Evolutionary conservation across 2,797 vertebrate species (phyloP).

Genomic region (Sebastes kiyomatsui): DNA sequence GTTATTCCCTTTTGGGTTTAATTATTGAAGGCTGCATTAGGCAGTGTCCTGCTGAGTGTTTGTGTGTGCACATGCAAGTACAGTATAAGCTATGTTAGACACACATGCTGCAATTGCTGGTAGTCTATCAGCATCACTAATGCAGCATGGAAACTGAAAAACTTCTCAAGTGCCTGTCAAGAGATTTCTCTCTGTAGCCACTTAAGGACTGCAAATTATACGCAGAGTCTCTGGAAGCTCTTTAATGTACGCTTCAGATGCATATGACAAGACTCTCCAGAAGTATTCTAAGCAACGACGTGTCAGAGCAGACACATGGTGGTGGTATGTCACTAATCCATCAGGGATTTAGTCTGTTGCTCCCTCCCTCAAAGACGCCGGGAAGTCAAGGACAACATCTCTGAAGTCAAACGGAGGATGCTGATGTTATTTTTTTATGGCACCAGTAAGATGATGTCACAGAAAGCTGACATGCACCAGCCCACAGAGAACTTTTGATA

Average conservation of each 20-base stretch:
- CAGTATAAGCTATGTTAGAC: neutral
- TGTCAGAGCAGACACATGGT: constrained; percentile 13
- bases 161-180: constrained; percentile 15
- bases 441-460: constrained; percentile 18
- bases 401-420: neutral
- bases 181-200: constrained; percentile 16
- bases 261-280: constrained; percentile 19
- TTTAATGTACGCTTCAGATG: neutral
- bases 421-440: constrained; percentile 22
- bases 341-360: constrained; percentile 6
- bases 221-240: constrained; percentile 12
- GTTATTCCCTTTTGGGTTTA: constrained; percentile 13
- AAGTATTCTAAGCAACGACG: neutral
- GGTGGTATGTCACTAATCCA: constrained; percentile 17
- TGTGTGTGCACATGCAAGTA: neutral
- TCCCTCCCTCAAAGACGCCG: constrained; percentile 20
- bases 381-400: constrained; percentile 39
- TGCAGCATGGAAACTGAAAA: constrained; percentile 6
- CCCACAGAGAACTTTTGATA: neutral
- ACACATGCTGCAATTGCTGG: neutral
- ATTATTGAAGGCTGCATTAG: constrained; percentile 32
- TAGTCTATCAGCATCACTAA: neutral
- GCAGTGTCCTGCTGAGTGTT: neutral
- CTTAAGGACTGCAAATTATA: constrained; percentile 16
- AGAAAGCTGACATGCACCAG: constrained; percentile 18